Evolutionary conservation across 2,113 vertebrate genomes (phyloP), one percentile per base, ranked within the genome.

Genomic region (Caloenas nicobarica): DNA sequence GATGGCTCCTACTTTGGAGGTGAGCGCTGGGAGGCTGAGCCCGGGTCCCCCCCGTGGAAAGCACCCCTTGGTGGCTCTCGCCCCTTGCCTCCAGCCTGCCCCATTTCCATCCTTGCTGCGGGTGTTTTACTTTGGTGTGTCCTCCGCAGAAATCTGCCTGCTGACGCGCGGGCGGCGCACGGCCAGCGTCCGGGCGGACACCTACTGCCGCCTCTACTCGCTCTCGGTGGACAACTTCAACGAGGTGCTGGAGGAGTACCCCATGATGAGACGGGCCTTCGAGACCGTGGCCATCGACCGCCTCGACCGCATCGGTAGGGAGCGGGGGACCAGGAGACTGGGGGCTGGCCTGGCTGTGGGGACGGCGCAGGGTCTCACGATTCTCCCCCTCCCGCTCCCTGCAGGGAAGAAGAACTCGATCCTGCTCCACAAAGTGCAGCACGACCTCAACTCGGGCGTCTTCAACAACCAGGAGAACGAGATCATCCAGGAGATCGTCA

Each of bases 401-500:
- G 3, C 95, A 99, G 99, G 99, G 38, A 99, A 99, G 97, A 99
- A 99, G 97, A 99, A 99, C 91, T 99, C 99, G 0, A 98, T 99
- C 94, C 98, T 99, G 58, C 98, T 99, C 97, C 99, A 99, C 98
- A 99, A 99, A 96, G 99, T 99, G 54, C 99, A 99, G 92, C 99
- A 99, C 9, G 99, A 99, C 95, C 99, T 99, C 85, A 99, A 98
- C 98, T 99, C 99, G 0, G 99, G 99, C 2, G 98, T 99, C 83
- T 99, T 99, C 98, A 99, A 99, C 98, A 99, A 99, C 98, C 99
- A 98, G 31, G 99, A 99, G 97, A 99, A 99, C 12, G 99, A 99
- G 95, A 99, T 99, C 98, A 99, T 99, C 96, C 99, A 99, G 96
- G 99, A 99, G 98, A 99, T 99, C 2, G 99, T 99, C 73, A 99